Base-by-base conservation (phyloP, 2,113 vertebrate genomes). In the Megalops atlanticus region DNA sequence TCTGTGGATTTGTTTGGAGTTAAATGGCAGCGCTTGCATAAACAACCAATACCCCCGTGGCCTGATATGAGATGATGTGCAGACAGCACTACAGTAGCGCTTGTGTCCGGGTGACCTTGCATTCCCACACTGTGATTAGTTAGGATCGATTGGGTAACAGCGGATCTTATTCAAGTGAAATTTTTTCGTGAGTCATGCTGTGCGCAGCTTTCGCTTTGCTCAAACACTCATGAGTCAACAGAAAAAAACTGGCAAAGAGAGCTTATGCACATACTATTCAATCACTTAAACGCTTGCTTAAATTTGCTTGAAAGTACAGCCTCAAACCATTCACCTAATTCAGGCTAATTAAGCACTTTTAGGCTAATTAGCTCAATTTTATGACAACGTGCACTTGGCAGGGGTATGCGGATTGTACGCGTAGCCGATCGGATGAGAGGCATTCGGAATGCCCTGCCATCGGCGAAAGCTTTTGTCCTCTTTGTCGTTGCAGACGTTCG, bases 401-500 rank as follows among this genome's bases (percentile, higher is more conserved):
- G 58, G 10, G 58, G 7, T 64, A 10, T 27, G 58, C 58, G 6
- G n/a, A 64, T 64, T 64, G 43, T 14, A n/a, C n/a, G n/a, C n/a
- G n/a, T n/a, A n/a, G 58, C 31, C 31, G 58, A 11, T 24, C 31
- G 8, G 24, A n/a, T 18, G 6, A 58, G 24, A 31, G n/a, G 2
- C n/a, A n/a, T n/a, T 24, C 2, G 58, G 11, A 64, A 64, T n/a
- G 10, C n/a, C 24, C 24, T n/a, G 5, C 24, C 18, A 24, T n/a
- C n/a, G 2, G n/a, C 21, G 8, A 24, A 4, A n/a, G 52, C 6
- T 10, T 31, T 31, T 6, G n/a, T n/a, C 84, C 54, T 40, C 88
- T 6, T 39, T 83, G 72, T 86, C 79, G 80, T 81, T 89, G 1
- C 88, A 99, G 98, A 99, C 98, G 0, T 99, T 99, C 93, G 96